phyloP scores from a whole-genome alignment of 2,797 vertebrate species.

The Lithobates pipiens region DNA sequence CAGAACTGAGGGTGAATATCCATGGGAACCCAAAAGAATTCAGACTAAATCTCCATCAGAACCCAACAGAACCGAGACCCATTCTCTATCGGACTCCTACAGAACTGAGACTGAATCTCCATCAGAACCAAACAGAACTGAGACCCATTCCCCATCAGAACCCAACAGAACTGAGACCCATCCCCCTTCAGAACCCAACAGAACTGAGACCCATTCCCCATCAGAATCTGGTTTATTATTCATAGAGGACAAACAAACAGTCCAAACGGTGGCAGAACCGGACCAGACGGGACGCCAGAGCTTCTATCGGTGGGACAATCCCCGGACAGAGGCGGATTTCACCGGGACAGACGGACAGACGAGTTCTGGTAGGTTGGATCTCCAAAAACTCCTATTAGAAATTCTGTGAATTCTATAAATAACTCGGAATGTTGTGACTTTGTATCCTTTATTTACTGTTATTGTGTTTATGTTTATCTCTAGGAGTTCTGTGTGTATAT shows the following conservation, averaged over 20 bases:
- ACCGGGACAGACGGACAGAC: not conserved
- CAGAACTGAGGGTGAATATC: not conserved
- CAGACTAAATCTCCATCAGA: not conserved
- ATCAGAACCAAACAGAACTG: slow-evolving; percentile 5
- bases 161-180: not conserved
- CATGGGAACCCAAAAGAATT: not conserved
- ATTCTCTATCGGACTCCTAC: not conserved
- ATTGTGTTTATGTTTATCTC: too few relatives aligned
- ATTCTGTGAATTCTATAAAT: too few relatives aligned
- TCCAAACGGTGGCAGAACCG: not conserved
- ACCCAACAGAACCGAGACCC: not conserved
- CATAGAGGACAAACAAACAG: not conserved
- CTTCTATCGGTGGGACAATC: not conserved
- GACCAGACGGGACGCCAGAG: not conserved
- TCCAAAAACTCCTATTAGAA: too few relatives aligned
- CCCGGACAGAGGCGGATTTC: not conserved
- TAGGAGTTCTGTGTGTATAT: too few relatives aligned
- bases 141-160: not conserved
- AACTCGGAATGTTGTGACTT: too few relatives aligned
- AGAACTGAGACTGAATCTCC: not conserved
- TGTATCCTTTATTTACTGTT: too few relatives aligned
- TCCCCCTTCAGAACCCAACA: not conserved
- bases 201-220: not conserved
- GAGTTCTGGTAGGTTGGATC: slow-evolving; percentile 26
- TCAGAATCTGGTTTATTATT: not conserved